Evolutionary conservation across 2,113 vertebrate genomes (phyloP).

Genomic region (Acrocephalus kingi): DNA sequence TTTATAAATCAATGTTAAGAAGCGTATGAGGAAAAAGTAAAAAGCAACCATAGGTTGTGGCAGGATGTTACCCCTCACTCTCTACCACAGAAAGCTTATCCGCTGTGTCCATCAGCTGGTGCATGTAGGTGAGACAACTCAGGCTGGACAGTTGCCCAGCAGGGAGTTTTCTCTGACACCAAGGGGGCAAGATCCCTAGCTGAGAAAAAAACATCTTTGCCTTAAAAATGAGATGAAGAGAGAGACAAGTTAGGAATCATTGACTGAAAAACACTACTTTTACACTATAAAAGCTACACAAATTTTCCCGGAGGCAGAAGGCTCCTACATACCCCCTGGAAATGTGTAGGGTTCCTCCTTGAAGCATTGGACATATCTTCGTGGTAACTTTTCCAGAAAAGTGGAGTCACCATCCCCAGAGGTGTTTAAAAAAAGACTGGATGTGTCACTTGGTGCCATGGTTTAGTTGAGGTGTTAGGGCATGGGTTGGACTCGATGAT

Average conservation of each 20-base stretch:
- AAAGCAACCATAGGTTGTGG: background rate
- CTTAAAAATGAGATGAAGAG: background rate
- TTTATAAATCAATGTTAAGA: background rate
- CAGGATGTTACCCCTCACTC: background rate
- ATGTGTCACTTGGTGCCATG: background rate
- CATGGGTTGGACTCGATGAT: background rate
- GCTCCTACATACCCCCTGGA: background rate
- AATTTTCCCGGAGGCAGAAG: background rate
- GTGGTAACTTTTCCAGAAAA: background rate
- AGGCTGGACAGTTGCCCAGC: no score
- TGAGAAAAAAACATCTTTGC: background rate
- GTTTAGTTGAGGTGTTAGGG: background rate
- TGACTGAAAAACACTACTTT: background rate
- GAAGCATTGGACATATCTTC: rapidly evolving
- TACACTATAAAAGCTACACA: background rate
- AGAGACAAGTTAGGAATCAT: background rate
- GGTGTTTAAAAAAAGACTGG: background rate
- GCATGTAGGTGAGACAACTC: background rate
- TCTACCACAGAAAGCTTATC: no score
- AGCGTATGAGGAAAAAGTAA: background rate
- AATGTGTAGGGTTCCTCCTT: rapidly evolving
- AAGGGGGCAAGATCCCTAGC: background rate
- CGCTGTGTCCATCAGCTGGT: background rate
- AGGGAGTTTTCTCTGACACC: background rate
- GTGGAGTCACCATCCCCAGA: background rate